Evolutionary conservation across 2,113 vertebrate genomes (phyloP).

Genomic region (Syngnathus typhle): DNA sequence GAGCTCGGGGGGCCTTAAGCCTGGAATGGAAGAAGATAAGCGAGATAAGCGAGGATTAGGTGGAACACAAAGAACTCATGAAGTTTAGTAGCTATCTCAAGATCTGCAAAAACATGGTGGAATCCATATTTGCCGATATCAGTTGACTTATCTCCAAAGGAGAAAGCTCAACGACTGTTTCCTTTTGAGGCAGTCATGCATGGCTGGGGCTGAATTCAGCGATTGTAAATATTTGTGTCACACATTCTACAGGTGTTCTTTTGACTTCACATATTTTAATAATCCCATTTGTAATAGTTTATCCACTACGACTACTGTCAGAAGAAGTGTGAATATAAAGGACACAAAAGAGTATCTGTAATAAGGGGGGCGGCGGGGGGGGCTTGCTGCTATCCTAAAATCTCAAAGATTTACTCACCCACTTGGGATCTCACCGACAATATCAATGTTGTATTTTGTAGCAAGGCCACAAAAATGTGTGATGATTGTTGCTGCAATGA

Average conservation of each 20-base stretch:
- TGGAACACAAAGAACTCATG: not conserved
- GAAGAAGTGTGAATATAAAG: too few species aligned
- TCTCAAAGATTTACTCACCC: constrained; percentile 71
- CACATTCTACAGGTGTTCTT: not conserved
- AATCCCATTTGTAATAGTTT: not conserved
- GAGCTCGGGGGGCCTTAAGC: constrained; percentile 71
- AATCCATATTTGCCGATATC: not conserved
- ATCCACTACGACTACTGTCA: not conserved
- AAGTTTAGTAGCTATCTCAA: not conserved
- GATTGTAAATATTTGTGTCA: not conserved
- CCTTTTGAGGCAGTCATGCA: not conserved
- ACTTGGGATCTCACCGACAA: constrained; percentile 83
- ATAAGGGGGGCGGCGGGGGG: too few species aligned
- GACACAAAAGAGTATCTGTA: too few species aligned
- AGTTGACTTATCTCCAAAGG: not conserved
- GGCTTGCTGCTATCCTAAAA: not conserved
- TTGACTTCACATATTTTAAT: not conserved
- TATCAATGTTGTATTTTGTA: constrained; percentile 61
- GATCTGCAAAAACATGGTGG: not conserved
- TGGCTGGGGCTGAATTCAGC: not conserved
- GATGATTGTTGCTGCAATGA: constrained; percentile 80
- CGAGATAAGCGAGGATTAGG: not conserved
- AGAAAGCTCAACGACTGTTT: not conserved
- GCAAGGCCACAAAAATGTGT: constrained; percentile 70
- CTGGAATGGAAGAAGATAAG: constrained; percentile 52